Base-by-base conservation (phyloP, 2,888 invertebrate species). In the Eucriotettix oculatus region DNA sequence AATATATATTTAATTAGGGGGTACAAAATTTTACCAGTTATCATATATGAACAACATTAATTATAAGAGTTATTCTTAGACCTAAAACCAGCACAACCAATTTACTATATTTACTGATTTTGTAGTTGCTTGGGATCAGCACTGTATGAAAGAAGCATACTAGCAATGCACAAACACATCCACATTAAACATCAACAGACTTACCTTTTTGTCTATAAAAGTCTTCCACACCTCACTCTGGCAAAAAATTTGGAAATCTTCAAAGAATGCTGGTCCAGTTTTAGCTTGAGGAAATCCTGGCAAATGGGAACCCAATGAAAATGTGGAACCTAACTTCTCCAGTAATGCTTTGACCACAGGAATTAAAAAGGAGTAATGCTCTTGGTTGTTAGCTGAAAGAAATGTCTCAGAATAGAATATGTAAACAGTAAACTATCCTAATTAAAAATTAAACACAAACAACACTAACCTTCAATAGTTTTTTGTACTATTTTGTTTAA, bases 341-440 rank as follows among this genome's bases (percentile, higher is more conserved):
- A 83, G 70, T 52, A 83, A 68, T 0, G 81, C 79, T 68, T 81
- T 80, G 74, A 83, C 74, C 14, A 82, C 79, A 1, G 82, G 82
- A 69, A 82, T 78, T 40, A 82, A 69, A 67, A 80, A 82, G 5
- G 79, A 78, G 68, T 81, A 81, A 66, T 79, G 80, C 65, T 82
- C 81, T 10, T 76, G 72, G 64, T 77, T 75, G 12, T 74, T 73
- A 66, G 72, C 76, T 78, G 61, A 5, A 66, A 66, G 14, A 63
- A 53, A 40, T 58, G 42, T 10, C 44, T 41, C 43, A 52, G 16
- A 16, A 56, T 16, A 52, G 58, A 58, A 58, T 42, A 56, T 42
- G 54, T n/a, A 48, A 48, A 48, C 12, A 44, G 44, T 48, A 48
- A 5, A n/a, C 48, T 48, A 12, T 48, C 5, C 14, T 16, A 1